phyloP scores from a whole-genome alignment of 2,888 invertebrate species.

The Oscheius sp. region DNA sequence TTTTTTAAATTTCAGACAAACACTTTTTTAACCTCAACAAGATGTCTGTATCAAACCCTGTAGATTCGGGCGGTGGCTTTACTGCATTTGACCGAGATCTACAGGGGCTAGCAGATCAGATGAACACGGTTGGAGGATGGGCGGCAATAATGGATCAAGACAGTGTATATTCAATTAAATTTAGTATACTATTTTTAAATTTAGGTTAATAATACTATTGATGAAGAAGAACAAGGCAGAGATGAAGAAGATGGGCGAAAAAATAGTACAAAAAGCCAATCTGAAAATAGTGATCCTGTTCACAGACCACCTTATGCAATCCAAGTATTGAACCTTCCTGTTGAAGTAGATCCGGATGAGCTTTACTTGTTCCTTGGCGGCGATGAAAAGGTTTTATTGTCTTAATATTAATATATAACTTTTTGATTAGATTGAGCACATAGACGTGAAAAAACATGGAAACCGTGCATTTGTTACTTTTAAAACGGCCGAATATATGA shows the following conservation, averaged over 20 bases:
- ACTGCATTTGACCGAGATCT: slow-evolving; percentile 23
- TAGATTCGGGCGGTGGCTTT: slow-evolving; percentile 34
- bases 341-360: neutral
- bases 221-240: slow-evolving; percentile 13
- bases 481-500: too few relatives aligned
- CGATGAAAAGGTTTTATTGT: slow-evolving; percentile 1
- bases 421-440: too few relatives aligned
- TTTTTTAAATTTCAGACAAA: neutral
- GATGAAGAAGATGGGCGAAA: neutral
- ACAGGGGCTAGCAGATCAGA: slow-evolving; percentile 32
- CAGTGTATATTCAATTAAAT: slow-evolving; percentile 7
- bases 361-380: slow-evolving; percentile 24
- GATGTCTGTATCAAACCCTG: slow-evolving; percentile 38
- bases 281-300: neutral
- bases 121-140: slow-evolving; percentile 38
- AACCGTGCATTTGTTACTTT: too few relatives aligned
- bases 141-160: slow-evolving; percentile 35
- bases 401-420: too few relatives aligned
- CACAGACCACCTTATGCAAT: neutral
- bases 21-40: slow-evolving; percentile 4
- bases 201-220: slow-evolving; percentile 29
- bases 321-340: neutral
- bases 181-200: neutral
- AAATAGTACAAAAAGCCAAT: neutral
- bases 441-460: too few relatives aligned